Base-by-base conservation (phyloP, 2,113 vertebrate genomes). In the Ochotona princeps region DNA sequence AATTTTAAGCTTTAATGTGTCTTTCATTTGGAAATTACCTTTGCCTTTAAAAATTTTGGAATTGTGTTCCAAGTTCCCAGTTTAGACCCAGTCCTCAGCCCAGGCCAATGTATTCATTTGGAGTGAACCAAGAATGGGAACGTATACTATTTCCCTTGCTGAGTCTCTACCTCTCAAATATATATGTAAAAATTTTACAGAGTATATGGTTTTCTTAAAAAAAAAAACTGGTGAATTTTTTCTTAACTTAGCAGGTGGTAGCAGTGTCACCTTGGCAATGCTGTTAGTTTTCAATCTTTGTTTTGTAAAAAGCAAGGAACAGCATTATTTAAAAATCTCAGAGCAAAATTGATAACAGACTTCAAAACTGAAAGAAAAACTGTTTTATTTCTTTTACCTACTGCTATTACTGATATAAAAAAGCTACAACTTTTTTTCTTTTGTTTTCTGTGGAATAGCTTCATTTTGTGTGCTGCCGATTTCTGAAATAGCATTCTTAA, bases 291-390 rank as follows among this genome's bases (percentile, higher is more conserved):
- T 44, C 0, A 57, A 38, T 76, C 17, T 60, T 14, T 65, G 49
- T 32, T 32, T 87, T 87, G 30, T 20, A 60, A 80, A 78, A 80
- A 44, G 7, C 30, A 84, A 80, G 11, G 30, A 93, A 38, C 2
- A 57, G 14, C 20, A 80, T 63, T 72, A 82, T 3, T 87, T 87
- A 83, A 73, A 44, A 93, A 47, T 54, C 57, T 57, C 17, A 90
- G 23, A 81, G 18, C 2, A 90, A 93, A 86, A 83, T 94, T 87
- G 89, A 80, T 83, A 28, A 78, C 8, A 65, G 23, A 38, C 17
- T 78, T 85, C 47, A 85, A 84, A 84, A 75, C 69, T 72, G 38
- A 38, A 63, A 87, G 85, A 72, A 69, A 72, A 73, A 51, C 75
- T 0, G 57, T 3, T 61, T 66, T 78, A 73, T 72, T 38, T 82